These are phyloP conservation scores for Acleris emargana DNA, from an alignment of 2,888 invertebrate genomes.

Conservation along the genomic window DNA sequence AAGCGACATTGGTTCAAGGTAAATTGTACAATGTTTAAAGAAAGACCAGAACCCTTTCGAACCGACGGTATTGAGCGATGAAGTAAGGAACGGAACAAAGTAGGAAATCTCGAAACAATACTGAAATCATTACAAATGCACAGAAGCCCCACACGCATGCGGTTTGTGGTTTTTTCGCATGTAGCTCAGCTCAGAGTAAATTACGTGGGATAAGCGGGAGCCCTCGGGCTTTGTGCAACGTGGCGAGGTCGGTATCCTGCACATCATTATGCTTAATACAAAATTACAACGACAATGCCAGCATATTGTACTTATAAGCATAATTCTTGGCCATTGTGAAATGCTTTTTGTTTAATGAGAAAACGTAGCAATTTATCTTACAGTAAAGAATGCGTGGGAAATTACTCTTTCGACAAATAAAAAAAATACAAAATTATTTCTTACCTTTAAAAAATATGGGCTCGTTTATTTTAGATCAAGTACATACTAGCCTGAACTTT, in stretches of 20 bases:
- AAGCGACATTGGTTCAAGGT: too few relatives aligned
- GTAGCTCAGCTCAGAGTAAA: slow-evolving; percentile 17
- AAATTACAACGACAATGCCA: slow-evolving; percentile 14
- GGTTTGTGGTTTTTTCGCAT: slow-evolving; percentile 33
- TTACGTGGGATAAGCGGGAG: slow-evolving; percentile 14
- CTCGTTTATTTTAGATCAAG: not conserved
- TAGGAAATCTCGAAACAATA: slow-evolving; percentile 13
- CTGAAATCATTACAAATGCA: slow-evolving; percentile 31
- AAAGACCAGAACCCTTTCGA: slow-evolving; percentile 2
- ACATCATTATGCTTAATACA: slow-evolving; percentile 22
- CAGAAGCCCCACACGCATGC: slow-evolving; percentile 19
- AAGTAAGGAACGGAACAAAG: slow-evolving; percentile 5
- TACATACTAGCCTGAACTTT: slow-evolving; percentile 1
- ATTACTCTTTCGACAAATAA: not conserved
- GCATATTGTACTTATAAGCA: slow-evolving; percentile 2
- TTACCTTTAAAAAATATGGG: not conserved
- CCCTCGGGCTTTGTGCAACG: slow-evolving; percentile 16
- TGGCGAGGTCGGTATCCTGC: slow-evolving; percentile 20
- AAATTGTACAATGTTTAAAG: too few relatives aligned
- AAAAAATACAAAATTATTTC: not conserved
- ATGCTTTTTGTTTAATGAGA: slow-evolving; percentile 6
- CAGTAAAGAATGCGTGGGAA: slow-evolving; percentile 10
- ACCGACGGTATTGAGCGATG: not conserved
- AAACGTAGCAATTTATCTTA: slow-evolving; percentile 1
- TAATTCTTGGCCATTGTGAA: slow-evolving; percentile 14